Conservation (phyloP, 2,113 vertebrate species). For the Colossoma macropomum region DNA sequence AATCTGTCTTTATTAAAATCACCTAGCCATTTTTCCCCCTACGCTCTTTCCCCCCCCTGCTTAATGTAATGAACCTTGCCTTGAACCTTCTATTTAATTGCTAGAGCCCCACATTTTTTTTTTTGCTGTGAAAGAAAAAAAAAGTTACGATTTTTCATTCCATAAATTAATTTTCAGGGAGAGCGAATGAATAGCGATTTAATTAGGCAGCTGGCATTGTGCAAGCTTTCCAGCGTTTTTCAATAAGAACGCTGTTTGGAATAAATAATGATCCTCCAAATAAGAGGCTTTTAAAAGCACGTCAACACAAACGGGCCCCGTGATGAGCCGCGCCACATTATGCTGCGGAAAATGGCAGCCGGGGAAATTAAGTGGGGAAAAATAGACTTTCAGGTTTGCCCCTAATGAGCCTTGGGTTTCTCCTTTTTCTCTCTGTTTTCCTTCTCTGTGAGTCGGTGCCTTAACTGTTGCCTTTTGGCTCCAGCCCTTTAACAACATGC, state of each 20-base stretch:
- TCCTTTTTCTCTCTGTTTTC: not conserved
- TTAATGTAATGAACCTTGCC: constrained; percentile 72
- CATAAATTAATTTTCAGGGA: constrained; percentile 58
- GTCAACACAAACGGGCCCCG: constrained; percentile 34
- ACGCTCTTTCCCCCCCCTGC: not conserved
- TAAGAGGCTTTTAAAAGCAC: constrained; percentile 52
- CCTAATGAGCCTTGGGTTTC: constrained; percentile 47
- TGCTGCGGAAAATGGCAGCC: constrained; percentile 45
- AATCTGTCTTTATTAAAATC: constrained; percentile 60
- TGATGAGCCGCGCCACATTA: constrained; percentile 45
- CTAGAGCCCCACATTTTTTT: constrained; percentile 56
- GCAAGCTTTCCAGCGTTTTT: constrained; percentile 45
- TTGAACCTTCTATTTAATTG: constrained; percentile 77
- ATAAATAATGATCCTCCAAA: constrained; percentile 61
- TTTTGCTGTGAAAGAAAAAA: constrained; percentile 31
- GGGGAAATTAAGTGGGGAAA: constrained; percentile 56
- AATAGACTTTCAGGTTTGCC: constrained; percentile 47
- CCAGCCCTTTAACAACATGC: not conserved
- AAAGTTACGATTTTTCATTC: constrained; percentile 51
- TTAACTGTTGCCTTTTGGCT: not conserved
- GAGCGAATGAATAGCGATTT: constrained; percentile 58
- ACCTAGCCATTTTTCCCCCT: constrained; percentile 39
- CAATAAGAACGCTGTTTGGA: constrained; percentile 62
- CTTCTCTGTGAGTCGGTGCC: not conserved
- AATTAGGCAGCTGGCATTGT: constrained; percentile 63